These are phyloP conservation scores for Dascyllus trimaculatus DNA, from an alignment of 2,113 vertebrate genomes.

Conservation along the genomic window DNA sequence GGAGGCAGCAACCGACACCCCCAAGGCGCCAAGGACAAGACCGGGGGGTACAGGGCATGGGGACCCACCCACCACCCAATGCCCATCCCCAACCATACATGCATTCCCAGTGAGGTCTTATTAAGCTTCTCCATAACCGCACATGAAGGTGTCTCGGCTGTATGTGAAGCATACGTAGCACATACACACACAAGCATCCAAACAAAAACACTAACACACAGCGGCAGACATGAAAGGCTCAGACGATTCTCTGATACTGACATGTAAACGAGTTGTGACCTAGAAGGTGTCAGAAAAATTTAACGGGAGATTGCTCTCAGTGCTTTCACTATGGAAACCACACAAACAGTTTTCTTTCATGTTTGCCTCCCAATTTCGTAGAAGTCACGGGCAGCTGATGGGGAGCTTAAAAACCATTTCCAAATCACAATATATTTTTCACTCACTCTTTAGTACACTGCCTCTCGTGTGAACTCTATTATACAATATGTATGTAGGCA, in stretches of 20 bases:
- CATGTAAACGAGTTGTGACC: slow-evolving; percentile 29
- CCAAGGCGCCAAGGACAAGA: too few species aligned
- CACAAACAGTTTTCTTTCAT: slow-evolving; percentile 43
- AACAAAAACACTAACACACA: neutral
- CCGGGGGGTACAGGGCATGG: too few species aligned
- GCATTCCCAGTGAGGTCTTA: too few species aligned
- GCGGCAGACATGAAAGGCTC: slow-evolving; percentile 30
- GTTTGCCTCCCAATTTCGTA: slow-evolving; percentile 28
- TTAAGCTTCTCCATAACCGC: slow-evolving; percentile 5
- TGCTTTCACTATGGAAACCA: slow-evolving; percentile 27
- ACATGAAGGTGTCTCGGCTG: neutral
- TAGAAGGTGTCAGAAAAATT: slow-evolving; percentile 9
- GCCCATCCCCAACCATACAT: too few species aligned
- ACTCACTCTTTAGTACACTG: slow-evolving; percentile 16
- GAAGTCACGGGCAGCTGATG: slow-evolving; percentile 41
- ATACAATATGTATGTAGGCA: slow-evolving; percentile 1
- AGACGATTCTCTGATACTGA: slow-evolving; percentile 18
- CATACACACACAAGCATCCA: too few species aligned
- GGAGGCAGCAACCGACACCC: too few species aligned
- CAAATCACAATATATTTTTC: slow-evolving; percentile 16
- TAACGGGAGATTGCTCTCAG: slow-evolving; percentile 1
- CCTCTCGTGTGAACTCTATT: slow-evolving; percentile 25
- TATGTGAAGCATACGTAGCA: neutral
- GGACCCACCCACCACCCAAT: too few species aligned
- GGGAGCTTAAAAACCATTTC: slow-evolving; percentile 31